Percentiles rank a stretch among this genome's conserved stretches.
These are phyloP conservation scores for Penaeus japonicus DNA, from an alignment of 1,140 invertebrate genomes.

Conservation along the genomic window DNA sequence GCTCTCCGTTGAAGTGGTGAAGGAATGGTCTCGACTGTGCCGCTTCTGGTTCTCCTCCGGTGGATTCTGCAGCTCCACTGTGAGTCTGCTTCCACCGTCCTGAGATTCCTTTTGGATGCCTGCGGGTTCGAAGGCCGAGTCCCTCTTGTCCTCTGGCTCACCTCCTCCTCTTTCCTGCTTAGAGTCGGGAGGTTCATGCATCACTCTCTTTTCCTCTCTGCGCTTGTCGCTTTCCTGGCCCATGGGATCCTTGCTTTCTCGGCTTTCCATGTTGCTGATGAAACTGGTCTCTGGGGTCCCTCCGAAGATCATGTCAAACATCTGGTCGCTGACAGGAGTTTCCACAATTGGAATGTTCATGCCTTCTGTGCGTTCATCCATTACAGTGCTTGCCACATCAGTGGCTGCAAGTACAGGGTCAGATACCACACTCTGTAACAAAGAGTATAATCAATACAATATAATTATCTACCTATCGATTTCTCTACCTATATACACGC, in stretches of 20 bases:
- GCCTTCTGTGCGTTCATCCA: conserved; percentile 28
- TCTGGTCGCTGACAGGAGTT: conserved; percentile 52
- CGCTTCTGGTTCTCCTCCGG: too few relatives aligned
- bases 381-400: conserved; percentile 53
- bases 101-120: too few relatives aligned
- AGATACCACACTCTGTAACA: conserved; percentile 20
- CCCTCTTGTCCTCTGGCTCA: neutral
- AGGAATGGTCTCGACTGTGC: neutral
- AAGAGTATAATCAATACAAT: too few relatives aligned
- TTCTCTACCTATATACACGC: too few relatives aligned
- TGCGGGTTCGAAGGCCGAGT: neutral
- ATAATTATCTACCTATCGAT: too few relatives aligned
- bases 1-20: neutral
- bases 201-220: neutral
- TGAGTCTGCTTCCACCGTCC: too few relatives aligned
- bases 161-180: neutral
- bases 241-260: neutral
- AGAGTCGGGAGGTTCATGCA: neutral
- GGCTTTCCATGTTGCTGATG: conserved; percentile 45
- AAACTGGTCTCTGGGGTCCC: conserved; percentile 56
- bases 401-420: conserved; percentile 53
- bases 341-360: conserved; percentile 13
- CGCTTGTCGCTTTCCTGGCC: neutral
- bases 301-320: conserved; percentile 55
- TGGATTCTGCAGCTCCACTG: too few relatives aligned